Conservation (phyloP, 2,888 invertebrate species). For the Thera britannica region DNA sequence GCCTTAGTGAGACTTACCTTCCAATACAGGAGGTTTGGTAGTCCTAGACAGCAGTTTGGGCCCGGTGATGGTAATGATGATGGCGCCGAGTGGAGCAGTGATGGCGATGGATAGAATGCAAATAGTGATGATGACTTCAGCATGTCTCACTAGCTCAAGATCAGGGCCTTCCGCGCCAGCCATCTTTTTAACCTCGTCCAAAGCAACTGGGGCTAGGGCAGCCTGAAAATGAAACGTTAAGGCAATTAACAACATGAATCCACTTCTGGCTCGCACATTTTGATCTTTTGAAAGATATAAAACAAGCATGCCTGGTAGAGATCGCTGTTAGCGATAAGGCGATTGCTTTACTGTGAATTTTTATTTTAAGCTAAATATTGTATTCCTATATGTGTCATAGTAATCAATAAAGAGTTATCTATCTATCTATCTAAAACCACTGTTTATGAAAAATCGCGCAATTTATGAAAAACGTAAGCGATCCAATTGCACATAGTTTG, state of each 20-base stretch:
- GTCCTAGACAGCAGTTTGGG: constrained; percentile 91
- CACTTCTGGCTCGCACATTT: too few relatives aligned
- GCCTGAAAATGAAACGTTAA: constrained; percentile 78
- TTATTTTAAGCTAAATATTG: too few relatives aligned
- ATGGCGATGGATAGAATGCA: constrained; percentile 93
- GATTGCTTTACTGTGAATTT: too few relatives aligned
- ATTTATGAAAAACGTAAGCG: too few relatives aligned
- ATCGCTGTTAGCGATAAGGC: too few relatives aligned
- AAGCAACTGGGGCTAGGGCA: constrained; percentile 91
- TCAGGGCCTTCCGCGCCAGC: constrained; percentile 56
- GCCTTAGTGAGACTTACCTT: constrained; percentile 74
- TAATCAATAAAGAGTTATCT: too few relatives aligned
- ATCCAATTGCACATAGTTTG: too few relatives aligned
- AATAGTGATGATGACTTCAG: constrained; percentile 89
- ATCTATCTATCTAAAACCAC: too few relatives aligned
- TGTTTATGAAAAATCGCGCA: too few relatives aligned
- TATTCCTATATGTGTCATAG: too few relatives aligned
- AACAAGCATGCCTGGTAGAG: too few relatives aligned
- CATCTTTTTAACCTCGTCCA: constrained; percentile 86
- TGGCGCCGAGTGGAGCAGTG: constrained; percentile 93
- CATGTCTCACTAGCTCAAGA: constrained; percentile 85
- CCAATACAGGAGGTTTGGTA: constrained; percentile 87
- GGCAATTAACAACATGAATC: neutral
- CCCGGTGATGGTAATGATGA: constrained; percentile 91
- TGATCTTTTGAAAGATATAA: too few relatives aligned